Evolutionary conservation across 2,797 vertebrate species (phyloP), one percentile per base, ranked within the genome.

Genomic region (Sylvia borin): DNA sequence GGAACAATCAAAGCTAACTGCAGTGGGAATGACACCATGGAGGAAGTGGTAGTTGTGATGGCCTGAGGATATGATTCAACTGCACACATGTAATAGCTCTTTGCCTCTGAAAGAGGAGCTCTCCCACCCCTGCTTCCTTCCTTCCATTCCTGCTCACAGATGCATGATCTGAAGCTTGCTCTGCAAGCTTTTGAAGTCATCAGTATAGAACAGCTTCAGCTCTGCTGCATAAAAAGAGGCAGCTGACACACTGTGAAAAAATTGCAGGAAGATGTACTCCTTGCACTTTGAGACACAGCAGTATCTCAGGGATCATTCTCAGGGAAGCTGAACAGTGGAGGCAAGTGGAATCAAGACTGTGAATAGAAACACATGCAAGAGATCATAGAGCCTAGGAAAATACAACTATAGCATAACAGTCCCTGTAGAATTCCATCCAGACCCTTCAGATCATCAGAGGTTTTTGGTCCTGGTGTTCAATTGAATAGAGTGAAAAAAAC

Each of bases 81-180:
- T 54, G 25, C 72, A 61, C 42, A 68, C 3, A 1, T 27, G 0
- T 53, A 77, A 74, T 40, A 82, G 60, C 45, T 73, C 82, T 88
- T 88, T 50, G 60, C 67, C 67, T 48, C 61, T 88, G n/a, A 91
- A 92, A 85, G 84, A 91, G 60, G 14, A 87, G 36, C 43, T 77
- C 53, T 96, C 55, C 43, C 67, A 76, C 60, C 75, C n/a, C 60
- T 91, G 36, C 71, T 87, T 95, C 78, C 89, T 93, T 95, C 87
- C 84, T 87, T 95, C 53, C 71, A 86, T 76, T 91, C 55, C 81
- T 76, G 60, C 60, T 67, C 38, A 34, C 48, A 53, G 45, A 76
- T 45, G 45, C 45, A 31, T 6, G 20, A 25, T 32, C 51, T 81
- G 70, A 55, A 82, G 26, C 31, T 71, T 68, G 61, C 42, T 68